Conservation (phyloP, 2,888 invertebrate species). For the Scaptodrosophila latifasciaeformis region DNA sequence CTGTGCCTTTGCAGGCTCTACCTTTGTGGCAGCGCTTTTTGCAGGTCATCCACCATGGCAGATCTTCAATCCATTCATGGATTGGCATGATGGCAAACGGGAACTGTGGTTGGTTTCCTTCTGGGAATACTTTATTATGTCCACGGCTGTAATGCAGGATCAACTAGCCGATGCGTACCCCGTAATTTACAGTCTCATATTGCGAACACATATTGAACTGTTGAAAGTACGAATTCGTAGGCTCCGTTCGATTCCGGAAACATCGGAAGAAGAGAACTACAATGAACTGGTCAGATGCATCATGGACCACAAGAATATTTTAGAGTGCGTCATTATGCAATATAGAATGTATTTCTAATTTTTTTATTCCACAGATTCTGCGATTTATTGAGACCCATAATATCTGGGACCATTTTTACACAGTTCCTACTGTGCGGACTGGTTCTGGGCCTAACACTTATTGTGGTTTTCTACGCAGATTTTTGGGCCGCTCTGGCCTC, state of each 20-base stretch:
- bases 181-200: slow-evolving; percentile 42
- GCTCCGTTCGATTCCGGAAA: slow-evolving; percentile 30
- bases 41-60: slow-evolving; percentile 56
- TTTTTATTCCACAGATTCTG: slow-evolving; percentile 39
- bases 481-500: slow-evolving; percentile 47
- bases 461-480: slow-evolving; percentile 51
- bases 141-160: slow-evolving; percentile 49
- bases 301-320: slow-evolving; percentile 56
- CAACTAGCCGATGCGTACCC: slow-evolving; percentile 53
- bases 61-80: slow-evolving; percentile 53
- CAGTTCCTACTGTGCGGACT: slow-evolving; percentile 57
- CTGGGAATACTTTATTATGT: slow-evolving; percentile 48
- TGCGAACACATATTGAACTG: slow-evolving; percentile 51
- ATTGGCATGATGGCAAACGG: slow-evolving; percentile 44
- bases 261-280: slow-evolving; percentile 45
- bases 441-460: slow-evolving; percentile 49
- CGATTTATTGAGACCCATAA: slow-evolving; percentile 46
- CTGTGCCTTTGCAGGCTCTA: slow-evolving; percentile 43
- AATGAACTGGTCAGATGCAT: slow-evolving; percentile 54
- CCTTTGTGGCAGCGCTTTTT: slow-evolving; percentile 43
- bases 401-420: slow-evolving; percentile 58
- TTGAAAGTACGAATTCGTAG: slow-evolving; percentile 43
- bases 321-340: slow-evolving; percentile 37
- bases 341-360: too few relatives aligned
- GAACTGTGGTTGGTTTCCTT: slow-evolving; percentile 43